phyloP scores from a whole-genome alignment of 2,113 vertebrate species.

The Microcebus ravelobensis region DNA sequence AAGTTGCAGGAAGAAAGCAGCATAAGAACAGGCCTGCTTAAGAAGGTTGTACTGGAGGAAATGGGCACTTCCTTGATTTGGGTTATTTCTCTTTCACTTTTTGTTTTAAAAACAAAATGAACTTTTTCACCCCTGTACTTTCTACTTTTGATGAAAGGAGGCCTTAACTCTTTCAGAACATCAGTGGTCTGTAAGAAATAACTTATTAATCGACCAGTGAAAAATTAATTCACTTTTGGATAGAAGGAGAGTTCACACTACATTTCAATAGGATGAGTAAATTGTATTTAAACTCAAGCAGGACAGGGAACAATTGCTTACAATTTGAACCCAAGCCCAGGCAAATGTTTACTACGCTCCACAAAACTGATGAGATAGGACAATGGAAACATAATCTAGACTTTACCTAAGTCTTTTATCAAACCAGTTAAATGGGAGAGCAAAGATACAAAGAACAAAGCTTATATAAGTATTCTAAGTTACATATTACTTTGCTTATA shows the following conservation, averaged over 20 bases:
- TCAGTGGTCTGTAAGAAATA: not conserved
- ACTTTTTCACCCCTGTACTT: not conserved
- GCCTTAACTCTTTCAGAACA: conserved; percentile 16
- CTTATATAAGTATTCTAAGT: not conserved
- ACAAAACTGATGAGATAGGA: not conserved
- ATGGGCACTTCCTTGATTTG: not conserved
- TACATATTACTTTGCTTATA: not conserved
- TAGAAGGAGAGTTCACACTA: not conserved
- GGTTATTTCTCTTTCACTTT: conserved; percentile 59
- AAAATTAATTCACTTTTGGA: conserved; percentile 1
- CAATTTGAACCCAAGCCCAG: not conserved
- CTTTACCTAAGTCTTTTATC: not conserved
- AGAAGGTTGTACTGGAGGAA: not conserved
- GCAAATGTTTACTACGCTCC: not conserved
- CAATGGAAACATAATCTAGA: not conserved
- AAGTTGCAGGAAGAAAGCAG: not conserved
- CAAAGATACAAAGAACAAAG: not conserved
- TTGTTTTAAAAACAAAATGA: conserved; percentile 56
- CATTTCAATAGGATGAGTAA: not conserved
- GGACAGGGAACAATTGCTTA: not conserved
- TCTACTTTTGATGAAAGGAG: not conserved
- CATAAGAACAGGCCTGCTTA: not conserved
- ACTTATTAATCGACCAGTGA: not conserved
- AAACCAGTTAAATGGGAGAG: not conserved
- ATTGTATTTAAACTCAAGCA: not conserved